These are phyloP conservation scores for Pipra filicauda DNA, from an alignment of 2,113 vertebrate species.

Conservation along the genomic window DNA sequence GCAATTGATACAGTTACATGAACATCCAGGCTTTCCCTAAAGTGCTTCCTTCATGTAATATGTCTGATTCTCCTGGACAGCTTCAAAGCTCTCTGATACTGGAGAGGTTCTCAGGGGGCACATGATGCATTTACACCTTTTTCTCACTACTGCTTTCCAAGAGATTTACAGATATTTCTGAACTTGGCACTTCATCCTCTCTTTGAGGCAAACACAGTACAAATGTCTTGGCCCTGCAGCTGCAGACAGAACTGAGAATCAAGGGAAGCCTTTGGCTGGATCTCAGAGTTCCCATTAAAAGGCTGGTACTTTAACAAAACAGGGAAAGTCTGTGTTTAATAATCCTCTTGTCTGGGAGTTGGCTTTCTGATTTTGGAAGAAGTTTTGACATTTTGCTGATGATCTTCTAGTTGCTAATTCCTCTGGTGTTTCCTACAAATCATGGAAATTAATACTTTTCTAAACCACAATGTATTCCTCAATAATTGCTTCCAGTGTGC, in stretches of 20 bases:
- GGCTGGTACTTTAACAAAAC: background rate
- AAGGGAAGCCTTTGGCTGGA: background rate
- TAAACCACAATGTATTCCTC: background rate
- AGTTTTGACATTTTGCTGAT: background rate
- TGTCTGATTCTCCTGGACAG: background rate
- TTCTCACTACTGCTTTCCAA: background rate
- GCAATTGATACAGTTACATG: background rate
- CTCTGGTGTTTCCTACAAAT: background rate
- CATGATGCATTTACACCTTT: background rate
- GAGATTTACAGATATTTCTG: background rate
- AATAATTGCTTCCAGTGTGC: background rate
- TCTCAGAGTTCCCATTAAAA: background rate
- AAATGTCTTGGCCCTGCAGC: background rate
- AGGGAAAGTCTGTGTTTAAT: background rate
- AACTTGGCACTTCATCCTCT: background rate
- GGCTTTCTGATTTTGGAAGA: background rate
- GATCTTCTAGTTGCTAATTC: background rate
- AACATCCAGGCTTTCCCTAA: background rate
- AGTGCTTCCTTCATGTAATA: background rate
- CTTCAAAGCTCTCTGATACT: background rate
- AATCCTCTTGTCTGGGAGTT: background rate
- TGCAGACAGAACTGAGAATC: background rate
- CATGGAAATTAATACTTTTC: background rate
- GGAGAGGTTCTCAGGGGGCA: background rate
- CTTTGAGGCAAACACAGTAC: background rate